A percentile compares a stretch with the other conserved stretches of the same genome.
Conservation (phyloP, 2,888 invertebrate genomes). For the Synanthedon andrenaeformis region DNA sequence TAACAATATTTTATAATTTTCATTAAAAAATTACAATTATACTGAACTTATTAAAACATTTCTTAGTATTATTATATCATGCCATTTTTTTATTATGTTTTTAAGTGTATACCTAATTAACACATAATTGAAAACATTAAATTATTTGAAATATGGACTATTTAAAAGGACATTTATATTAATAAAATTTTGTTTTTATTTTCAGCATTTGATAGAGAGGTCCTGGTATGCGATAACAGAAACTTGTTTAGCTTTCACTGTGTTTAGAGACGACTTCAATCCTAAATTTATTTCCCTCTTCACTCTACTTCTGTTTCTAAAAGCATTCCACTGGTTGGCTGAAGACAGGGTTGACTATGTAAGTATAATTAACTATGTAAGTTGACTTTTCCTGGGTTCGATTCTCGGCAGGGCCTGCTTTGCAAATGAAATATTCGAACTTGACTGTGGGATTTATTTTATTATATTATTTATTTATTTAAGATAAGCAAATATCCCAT, state of each 20-base stretch:
- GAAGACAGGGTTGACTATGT: conserved; percentile 99
- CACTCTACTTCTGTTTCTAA: conserved; percentile 93
- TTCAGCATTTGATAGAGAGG: conserved; percentile 94
- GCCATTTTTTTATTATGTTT: too few relatives aligned
- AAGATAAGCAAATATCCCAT: too few relatives aligned
- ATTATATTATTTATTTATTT: too few relatives aligned
- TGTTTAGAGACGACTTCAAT: conserved; percentile 98
- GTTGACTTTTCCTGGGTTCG: neutral
- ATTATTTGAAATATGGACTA: too few relatives aligned
- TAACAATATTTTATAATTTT: conserved; percentile 33
- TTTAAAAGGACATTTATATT: too few relatives aligned
- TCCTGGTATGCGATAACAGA: conserved; percentile 99
- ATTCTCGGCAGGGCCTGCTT: neutral
- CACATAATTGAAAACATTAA: too few relatives aligned
- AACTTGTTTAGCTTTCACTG: conserved; percentile 98
- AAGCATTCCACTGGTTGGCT: conserved; percentile 99
- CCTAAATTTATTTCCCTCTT: conserved; percentile 98
- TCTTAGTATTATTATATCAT: too few relatives aligned
- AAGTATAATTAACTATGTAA: conserved; percentile 58
- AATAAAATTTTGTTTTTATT: conserved; percentile 18
- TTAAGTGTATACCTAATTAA: too few relatives aligned
- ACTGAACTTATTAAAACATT: neutral
- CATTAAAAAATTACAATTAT: conserved; percentile 4
- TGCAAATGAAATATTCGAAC: too few relatives aligned
- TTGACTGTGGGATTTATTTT: neutral